Evolutionary conservation across 1,140 invertebrate genomes (phyloP), one percentile per base, ranked within the genome.

Genomic region (Euwallacea fornicatus): DNA sequence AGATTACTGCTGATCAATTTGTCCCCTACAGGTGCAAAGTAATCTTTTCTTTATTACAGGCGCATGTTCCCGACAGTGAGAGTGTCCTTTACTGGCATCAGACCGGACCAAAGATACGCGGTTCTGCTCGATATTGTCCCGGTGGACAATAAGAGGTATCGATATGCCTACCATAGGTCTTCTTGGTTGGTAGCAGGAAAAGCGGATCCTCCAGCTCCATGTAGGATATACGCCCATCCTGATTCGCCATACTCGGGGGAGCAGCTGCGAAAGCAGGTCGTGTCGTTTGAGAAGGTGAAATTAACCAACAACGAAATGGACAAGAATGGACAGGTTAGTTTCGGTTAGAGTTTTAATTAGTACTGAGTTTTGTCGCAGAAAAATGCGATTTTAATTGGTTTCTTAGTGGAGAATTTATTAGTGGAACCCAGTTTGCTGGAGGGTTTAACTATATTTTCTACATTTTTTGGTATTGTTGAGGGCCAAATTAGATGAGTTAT

Each of bases 231-330:
- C 85, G 88, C 95, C 61, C 98, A 99, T 86, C 97, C 97, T 6
- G 98, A 99, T 84, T 96, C 94, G 59, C 97, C 98, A 59, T 98
- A 96, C 84, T 95, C 92, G 73, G 96, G 95, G 47, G 96, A 99
- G 81, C 95, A 98, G 83, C 87, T 98, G 42, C 86, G 91, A 75
- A 98, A 98, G 84, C 97, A 99, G 85, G 94, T 98, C 78, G 95
- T 99, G 77, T 97, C 96, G 72, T 99, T 99, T 84, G 98, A 99
- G 86, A 99, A 99, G 85, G 94, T 98, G 81, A 99, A 99, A 84
- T 89, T 99, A 74, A 99, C 97, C 81, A 99, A 99, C 85, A 99
- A 99, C 85, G 96, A 98, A 83, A 94, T 98, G 91, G 97, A 99
- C 84, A 98, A 97, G 83, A 94, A 95, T 81, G 96, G 96, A 84